Percentiles rank a stretch among this genome's conserved stretches.
Evolutionary conservation across 2,888 invertebrate genomes (phyloP).

Genomic region (Sarcophaga subvicina): DNA sequence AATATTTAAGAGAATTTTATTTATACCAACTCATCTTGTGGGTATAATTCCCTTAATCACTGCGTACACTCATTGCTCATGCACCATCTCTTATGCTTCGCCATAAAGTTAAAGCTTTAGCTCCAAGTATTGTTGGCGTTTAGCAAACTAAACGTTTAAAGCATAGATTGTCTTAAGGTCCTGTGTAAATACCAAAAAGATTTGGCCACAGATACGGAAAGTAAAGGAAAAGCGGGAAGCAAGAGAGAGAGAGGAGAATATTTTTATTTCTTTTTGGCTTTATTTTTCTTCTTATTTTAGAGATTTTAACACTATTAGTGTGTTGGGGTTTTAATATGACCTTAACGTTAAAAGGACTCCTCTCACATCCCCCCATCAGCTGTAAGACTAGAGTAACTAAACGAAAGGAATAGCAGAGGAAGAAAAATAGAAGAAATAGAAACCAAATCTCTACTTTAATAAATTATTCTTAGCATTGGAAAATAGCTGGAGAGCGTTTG

Average conservation of each 20-base stretch:
- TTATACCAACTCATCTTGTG: slow-evolving; percentile 29
- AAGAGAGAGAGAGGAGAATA: not conserved
- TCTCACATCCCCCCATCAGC: not conserved
- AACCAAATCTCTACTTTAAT: slow-evolving; percentile 16
- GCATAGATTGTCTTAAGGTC: too few species aligned
- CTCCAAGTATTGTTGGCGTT: not conserved
- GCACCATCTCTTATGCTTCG: not conserved
- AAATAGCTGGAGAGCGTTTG: slow-evolving; percentile 6
- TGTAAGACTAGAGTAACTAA: too few species aligned
- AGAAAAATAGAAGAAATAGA: not conserved
- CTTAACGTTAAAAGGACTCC: slow-evolving; percentile 3
- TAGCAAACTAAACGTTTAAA: too few species aligned
- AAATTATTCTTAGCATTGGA: slow-evolving; percentile 34
- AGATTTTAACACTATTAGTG: slow-evolving; percentile 21
- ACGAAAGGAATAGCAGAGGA: not conserved
- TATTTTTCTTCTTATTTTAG: not conserved
- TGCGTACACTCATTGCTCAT: not conserved
- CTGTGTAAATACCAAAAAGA: too few species aligned
- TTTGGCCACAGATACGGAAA: too few species aligned
- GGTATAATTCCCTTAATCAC: slow-evolving; percentile 50
- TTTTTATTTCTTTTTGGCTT: slow-evolving; percentile 3
- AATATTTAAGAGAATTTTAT: not conserved
- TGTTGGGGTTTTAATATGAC: slow-evolving; percentile 10
- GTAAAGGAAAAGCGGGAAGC: too few species aligned
- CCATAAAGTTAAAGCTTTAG: not conserved